phyloP scores from a whole-genome alignment of 2,113 vertebrate genomes.

The Atrichornis clamosus region DNA sequence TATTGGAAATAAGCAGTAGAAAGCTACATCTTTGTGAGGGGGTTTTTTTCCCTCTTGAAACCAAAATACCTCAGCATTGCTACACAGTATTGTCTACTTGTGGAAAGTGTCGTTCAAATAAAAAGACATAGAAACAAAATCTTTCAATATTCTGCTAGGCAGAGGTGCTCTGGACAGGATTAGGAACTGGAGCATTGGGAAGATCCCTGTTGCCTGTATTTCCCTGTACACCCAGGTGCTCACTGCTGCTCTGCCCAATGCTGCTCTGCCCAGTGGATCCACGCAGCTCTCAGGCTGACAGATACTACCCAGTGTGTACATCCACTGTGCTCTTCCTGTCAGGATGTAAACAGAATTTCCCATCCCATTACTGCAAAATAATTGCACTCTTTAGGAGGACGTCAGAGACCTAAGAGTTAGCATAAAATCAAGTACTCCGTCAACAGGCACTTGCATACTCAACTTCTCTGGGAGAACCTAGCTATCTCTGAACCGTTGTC shows the following conservation, averaged over 20 bases:
- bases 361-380: background rate
- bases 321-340: background rate
- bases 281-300: background rate
- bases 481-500: accelerated
- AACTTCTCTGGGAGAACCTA: background rate
- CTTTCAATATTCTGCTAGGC: background rate
- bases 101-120: accelerated
- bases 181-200: background rate
- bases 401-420: background rate
- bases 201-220: background rate
- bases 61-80: accelerated
- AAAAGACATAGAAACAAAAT: background rate
- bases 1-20: background rate
- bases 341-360: background rate
- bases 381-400: background rate
- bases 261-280: too few species aligned
- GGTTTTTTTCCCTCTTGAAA: background rate
- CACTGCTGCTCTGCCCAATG: background rate
- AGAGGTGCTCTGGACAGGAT: background rate
- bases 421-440: background rate
- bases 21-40: background rate
- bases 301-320: accelerated
- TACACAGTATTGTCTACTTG: background rate
- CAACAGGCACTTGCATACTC: accelerated
- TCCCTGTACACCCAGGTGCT: background rate